phyloP scores from a whole-genome alignment of 2,888 invertebrate genomes.

The Caenorhabditis sinica region DNA sequence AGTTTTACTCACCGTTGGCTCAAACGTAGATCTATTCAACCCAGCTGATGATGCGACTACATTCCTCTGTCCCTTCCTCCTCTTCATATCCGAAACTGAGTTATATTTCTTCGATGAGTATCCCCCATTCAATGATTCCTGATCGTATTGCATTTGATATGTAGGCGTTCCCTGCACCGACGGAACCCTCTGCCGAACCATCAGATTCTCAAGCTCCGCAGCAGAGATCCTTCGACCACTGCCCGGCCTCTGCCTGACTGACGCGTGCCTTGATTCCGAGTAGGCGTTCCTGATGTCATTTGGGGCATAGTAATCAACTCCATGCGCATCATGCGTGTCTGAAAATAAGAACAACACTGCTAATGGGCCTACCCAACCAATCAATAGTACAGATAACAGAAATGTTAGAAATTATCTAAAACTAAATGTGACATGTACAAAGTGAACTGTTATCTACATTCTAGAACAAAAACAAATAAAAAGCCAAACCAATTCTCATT shows the following conservation, averaged over 20 bases:
- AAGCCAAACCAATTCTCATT: conserved; percentile 62
- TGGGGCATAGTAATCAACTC: conserved; percentile 73
- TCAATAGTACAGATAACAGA: conserved; percentile 38
- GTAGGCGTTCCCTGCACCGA: conserved; percentile 49
- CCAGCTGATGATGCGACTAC: conserved; percentile 59
- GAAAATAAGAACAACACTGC: conserved; percentile 29
- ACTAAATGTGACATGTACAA: conserved; percentile 17
- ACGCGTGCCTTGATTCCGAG: conserved; percentile 73
- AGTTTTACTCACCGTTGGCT: conserved; percentile 42
- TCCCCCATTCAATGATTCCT: conserved; percentile 69
- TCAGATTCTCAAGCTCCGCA: conserved; percentile 93
- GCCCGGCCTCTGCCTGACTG: conserved; percentile 71
- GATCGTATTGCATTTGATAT: conserved; percentile 63
- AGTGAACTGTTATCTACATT: conserved; percentile 9
- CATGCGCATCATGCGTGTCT: conserved; percentile 58
- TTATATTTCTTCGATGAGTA: conserved; percentile 88
- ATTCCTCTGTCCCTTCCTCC: conserved; percentile 87
- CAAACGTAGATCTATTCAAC: conserved; percentile 62
- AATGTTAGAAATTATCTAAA: conserved; percentile 22
- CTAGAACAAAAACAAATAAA: conserved; percentile 32
- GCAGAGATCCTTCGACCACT: conserved; percentile 89
- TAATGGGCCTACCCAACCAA: not conserved
- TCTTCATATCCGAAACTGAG: conserved; percentile 96
- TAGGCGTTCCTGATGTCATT: conserved; percentile 69
- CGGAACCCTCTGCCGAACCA: conserved; percentile 88